Base-by-base conservation (phyloP, 2,113 vertebrate genomes). In the Labeo rohita region DNA sequence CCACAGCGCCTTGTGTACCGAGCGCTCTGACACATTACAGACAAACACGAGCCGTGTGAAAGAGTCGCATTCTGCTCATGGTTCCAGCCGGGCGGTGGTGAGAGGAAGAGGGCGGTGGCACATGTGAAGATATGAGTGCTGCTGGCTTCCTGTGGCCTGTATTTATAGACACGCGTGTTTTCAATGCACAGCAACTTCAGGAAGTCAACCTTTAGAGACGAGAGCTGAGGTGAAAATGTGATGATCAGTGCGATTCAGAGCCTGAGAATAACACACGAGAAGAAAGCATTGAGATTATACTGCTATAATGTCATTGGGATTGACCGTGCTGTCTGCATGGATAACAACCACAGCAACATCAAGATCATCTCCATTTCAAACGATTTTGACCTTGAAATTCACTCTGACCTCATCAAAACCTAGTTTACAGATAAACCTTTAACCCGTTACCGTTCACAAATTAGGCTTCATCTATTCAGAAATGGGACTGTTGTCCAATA, bases 151-250 rank as follows among this genome's bases (percentile, higher is more conserved):
- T 86, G 79, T 66, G 52, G 49, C 56, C 56, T 50, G 39, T 83
- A 83, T 85, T 88, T 85, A 85, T 82, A 88, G 83, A 52, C 34
- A 12, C 45, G 13, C 36, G 12, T 13, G 47, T 76, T 76, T 74
- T 83, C 59, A 61, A 15, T 83, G 39, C 49, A 47, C 59, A 83
- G 61, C 79, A 66, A 59, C 45, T 68, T 36, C 59, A 66, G 59
- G 54, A 86, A 86, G 28, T 50, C 18, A 59, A 63, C 39, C 21
- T 13, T 21, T 45, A 63, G 39, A 63, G 36, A 80, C 12, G n/a
- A 61, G 56, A 45, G 11, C 70, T 8, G 77, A 45, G 77, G 76
- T 43, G 76, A 43, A 61, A 79, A 45, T 80, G 18, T 23, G 77
- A 79, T 61, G 34, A 79, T 34, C 49, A 5, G 7, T 36, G 75